Evolutionary conservation across 2,888 invertebrate species (phyloP).

Genomic region (Anoplius nigerrimus): DNA sequence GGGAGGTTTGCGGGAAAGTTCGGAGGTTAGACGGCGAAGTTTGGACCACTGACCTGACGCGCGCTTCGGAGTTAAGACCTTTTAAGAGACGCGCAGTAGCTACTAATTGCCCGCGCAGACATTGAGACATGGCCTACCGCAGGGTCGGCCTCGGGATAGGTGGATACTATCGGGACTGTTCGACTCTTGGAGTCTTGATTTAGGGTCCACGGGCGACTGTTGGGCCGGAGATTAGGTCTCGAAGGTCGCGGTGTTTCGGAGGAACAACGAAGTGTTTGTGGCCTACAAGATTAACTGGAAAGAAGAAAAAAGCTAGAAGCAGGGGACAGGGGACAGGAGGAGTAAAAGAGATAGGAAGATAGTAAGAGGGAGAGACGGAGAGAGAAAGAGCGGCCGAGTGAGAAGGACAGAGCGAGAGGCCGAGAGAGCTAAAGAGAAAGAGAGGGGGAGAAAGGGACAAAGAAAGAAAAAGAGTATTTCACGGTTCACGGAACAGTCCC

Average conservation of each 20-base stretch:
- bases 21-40: too few species aligned
- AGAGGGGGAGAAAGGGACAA: neutral
- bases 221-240: slow-evolving; percentile 17
- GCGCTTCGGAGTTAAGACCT: neutral
- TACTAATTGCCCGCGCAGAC: slow-evolving; percentile 52
- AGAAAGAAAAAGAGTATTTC: slow-evolving; percentile 15
- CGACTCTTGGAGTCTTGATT: slow-evolving; percentile 31
- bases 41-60: neutral
- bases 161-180: neutral
- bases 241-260: slow-evolving; percentile 45
- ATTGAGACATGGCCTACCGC: slow-evolving; percentile 17
- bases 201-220: slow-evolving; percentile 43
- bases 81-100: slow-evolving; percentile 10
- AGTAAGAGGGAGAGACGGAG: too few species aligned
- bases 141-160: slow-evolving; percentile 16
- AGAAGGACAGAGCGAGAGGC: too few species aligned
- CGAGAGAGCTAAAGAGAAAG: neutral
- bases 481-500: slow-evolving; percentile 22
- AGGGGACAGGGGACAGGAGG: too few species aligned
- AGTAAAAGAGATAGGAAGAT: too few species aligned
- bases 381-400: too few species aligned
- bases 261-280: neutral
- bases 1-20: too few species aligned
- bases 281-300: neutral
- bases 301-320: neutral